phyloP scores from a whole-genome alignment of 64 coral and sea anemone genomes.

The Platygyra sinensis region DNA sequence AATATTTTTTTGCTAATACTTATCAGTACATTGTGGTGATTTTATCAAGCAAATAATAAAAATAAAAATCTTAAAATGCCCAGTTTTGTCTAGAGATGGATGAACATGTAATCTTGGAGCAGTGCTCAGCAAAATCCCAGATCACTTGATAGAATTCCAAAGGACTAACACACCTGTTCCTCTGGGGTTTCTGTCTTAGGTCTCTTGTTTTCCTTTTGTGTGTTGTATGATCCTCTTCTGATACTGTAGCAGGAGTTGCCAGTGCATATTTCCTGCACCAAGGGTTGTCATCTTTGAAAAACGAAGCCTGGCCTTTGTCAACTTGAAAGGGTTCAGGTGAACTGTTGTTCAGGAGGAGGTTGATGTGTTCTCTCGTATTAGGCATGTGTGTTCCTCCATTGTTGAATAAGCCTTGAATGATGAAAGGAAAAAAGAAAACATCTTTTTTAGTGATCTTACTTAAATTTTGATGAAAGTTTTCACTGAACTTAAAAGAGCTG shows the following conservation, averaged over 20 bases:
- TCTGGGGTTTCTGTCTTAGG: slow-evolving; percentile 10
- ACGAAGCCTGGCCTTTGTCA: slow-evolving; percentile 48
- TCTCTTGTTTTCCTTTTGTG: slow-evolving; percentile 8
- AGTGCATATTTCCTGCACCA: slow-evolving; percentile 75
- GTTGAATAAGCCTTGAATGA: slow-evolving; percentile 73
- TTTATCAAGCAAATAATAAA: too few relatives aligned
- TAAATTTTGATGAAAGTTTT: too few relatives aligned
- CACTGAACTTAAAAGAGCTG: too few relatives aligned
- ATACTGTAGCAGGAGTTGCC: slow-evolving; percentile 64
- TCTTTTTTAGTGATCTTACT: too few relatives aligned
- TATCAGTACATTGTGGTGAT: too few relatives aligned
- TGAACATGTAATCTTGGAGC: not conserved
- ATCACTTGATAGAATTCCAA: not conserved
- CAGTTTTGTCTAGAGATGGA: not conserved
- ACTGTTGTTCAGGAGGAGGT: slow-evolving; percentile 62
- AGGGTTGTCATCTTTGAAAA: slow-evolving; percentile 61
- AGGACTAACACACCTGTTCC: slow-evolving; percentile 24
- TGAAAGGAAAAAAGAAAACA: not conserved
- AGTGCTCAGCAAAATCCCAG: not conserved
- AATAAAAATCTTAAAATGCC: too few relatives aligned
- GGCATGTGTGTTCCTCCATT: slow-evolving; percentile 71
- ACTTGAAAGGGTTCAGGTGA: slow-evolving; percentile 38
- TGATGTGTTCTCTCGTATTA: slow-evolving; percentile 68
- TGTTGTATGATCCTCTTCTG: slow-evolving; percentile 12
- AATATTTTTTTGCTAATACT: too few relatives aligned